phyloP scores from a whole-genome alignment of 1,140 invertebrate genomes.

The Pseudachorutes palmiensis region DNA sequence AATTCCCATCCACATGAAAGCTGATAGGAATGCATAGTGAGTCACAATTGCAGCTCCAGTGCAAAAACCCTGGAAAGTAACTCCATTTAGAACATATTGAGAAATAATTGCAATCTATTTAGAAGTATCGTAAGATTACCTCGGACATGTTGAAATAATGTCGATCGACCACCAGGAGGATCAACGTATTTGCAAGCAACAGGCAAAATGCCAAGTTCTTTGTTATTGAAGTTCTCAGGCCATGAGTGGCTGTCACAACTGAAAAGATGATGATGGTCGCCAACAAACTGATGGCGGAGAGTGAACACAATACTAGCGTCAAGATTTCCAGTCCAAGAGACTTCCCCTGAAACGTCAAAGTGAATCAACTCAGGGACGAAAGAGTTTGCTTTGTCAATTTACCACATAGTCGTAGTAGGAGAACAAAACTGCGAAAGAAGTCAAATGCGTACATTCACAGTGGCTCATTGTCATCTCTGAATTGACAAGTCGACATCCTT shows the following conservation, averaged over 20 bases:
- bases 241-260: slow-evolving; percentile 38
- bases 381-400: not conserved
- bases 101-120: too few relatives aligned
- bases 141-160: slow-evolving; percentile 41
- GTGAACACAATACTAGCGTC: slow-evolving; percentile 50
- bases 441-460: slow-evolving; percentile 54
- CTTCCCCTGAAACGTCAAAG: slow-evolving; percentile 39
- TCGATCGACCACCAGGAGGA: slow-evolving; percentile 50
- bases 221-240: slow-evolving; percentile 48
- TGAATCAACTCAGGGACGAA: slow-evolving; percentile 27
- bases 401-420: slow-evolving; percentile 41
- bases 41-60: slow-evolving; percentile 49
- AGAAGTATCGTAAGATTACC: slow-evolving; percentile 17
- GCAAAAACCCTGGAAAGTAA: slow-evolving; percentile 44
- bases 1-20: slow-evolving; percentile 56
- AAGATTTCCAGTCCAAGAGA: slow-evolving; percentile 46
- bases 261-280: slow-evolving; percentile 48
- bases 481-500: slow-evolving; percentile 46
- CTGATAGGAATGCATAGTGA: slow-evolving; percentile 53
- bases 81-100: not conserved
- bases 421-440: slow-evolving; percentile 53
- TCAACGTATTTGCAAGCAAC: slow-evolving; percentile 51
- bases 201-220: slow-evolving; percentile 52
- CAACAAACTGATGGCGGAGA: slow-evolving; percentile 52
- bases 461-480: slow-evolving; percentile 48